Evolutionary conservation across 2,888 invertebrate genomes (phyloP), one percentile per base, ranked within the genome.

Genomic region (Parelbella ahira): DNA sequence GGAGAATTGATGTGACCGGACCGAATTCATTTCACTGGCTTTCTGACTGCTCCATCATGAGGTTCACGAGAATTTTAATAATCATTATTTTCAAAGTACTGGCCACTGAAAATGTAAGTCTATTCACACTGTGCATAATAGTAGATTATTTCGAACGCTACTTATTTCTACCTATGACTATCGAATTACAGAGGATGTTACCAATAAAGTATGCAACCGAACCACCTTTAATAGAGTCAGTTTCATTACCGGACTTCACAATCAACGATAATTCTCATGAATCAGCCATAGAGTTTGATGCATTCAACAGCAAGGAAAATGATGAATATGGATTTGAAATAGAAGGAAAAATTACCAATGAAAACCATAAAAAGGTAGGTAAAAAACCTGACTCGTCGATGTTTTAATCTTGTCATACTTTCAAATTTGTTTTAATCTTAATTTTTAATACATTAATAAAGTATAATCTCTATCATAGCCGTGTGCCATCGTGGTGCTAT

Each of bases 401-500:
- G n/a, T n/a, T n/a, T n/a, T n/a, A n/a, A n/a, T n/a, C n/a, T n/a
- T n/a, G n/a, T n/a, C n/a, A n/a, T n/a, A n/a, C n/a, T n/a, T n/a
- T n/a, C n/a, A n/a, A n/a, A n/a, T n/a, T n/a, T n/a, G n/a, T n/a
- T n/a, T n/a, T n/a, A n/a, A n/a, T n/a, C n/a, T n/a, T n/a, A n/a
- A n/a, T n/a, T n/a, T n/a, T n/a, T n/a, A n/a, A n/a, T n/a, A n/a
- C n/a, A n/a, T n/a, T n/a, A n/a, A n/a, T n/a, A n/a, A n/a, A n/a
- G n/a, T n/a, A n/a, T n/a, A n/a, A n/a, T n/a, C n/a, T n/a, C n/a
- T n/a, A n/a, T n/a, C n/a, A n/a, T n/a, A 84, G 86, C 74, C 74
- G 7, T 86, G 86, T 53, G 67, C 81, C 3, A 62, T 86, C 32
- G 65, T 86, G 32, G 71, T 84, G 13, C 53, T 83, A 28, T 84